Base-by-base conservation (phyloP, 1,140 invertebrate species). In the Megathymus violae region DNA sequence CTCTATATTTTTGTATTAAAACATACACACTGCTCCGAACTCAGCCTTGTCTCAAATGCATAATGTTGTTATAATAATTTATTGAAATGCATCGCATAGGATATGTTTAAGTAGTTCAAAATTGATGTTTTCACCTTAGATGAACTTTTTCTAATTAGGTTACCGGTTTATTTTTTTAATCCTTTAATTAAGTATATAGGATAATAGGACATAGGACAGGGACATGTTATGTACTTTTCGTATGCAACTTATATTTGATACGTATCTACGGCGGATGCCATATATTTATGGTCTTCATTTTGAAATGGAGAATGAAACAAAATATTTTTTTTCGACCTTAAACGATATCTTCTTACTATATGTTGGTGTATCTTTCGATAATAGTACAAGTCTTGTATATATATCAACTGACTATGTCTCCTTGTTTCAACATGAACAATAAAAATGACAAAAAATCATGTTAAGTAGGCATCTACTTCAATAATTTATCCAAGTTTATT, bases 1-100 rank as follows among this genome's bases (percentile, higher is more conserved):
- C 34, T 38, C 4, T 52, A 52, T 52, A 52, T 52, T 52, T 52
- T 52, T 52, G 9, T 52, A 52, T 7, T 52, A 40, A 52, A 52
- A 52, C 22, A 15, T 52, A 19, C 36, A 41, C 50, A 52, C 34
- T 38, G 38, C 50, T 52, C 50, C n/a, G n/a, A n/a, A n/a, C n/a
- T n/a, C n/a, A n/a, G n/a, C n/a, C n/a, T n/a, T n/a, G n/a, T n/a
- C n/a, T n/a, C n/a, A n/a, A n/a, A n/a, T n/a, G n/a, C n/a, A n/a
- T n/a, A n/a, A n/a, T n/a, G n/a, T n/a, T n/a, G n/a, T n/a, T n/a
- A n/a, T n/a, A n/a, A n/a, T n/a, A n/a, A n/a, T n/a, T n/a, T n/a
- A n/a, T n/a, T n/a, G n/a, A n/a, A n/a, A n/a, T n/a, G n/a, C n/a
- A n/a, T n/a, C n/a, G n/a, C n/a, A 31, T 31, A 31, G 27, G 22